Base-by-base conservation (phyloP, 64 coral and sea anemone species). In the Hydrozoanthus tunicans region DNA sequence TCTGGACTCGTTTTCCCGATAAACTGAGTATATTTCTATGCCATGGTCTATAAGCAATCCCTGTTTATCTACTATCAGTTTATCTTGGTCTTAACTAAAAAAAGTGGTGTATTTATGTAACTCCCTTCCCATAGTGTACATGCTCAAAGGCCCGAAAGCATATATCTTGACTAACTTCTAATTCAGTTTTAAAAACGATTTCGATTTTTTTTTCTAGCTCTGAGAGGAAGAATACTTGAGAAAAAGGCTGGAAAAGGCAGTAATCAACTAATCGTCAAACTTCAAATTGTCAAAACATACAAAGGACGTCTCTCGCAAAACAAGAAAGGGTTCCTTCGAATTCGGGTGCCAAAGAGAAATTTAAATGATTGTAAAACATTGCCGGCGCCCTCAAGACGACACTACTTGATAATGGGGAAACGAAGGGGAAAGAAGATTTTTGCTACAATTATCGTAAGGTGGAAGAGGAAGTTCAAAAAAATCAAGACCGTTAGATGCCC, bases 321-420 rank as follows among this genome's bases (percentile, higher is more conserved):
- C 79, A 81, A 81, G 7, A 81, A 60, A 26, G 56, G 79, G 5
- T 23, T 59, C 9, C 6, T 81, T n/a, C 79, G 79, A 7, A 81
- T 81, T 59, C 57, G 79, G 12, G 79, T 81, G 53, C 77, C 77
- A 4, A 7, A 60, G 4, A 26, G 24, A 9, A 20, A 9, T 23
- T 24, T 25, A 10, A 81, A 81, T 24, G 79, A 81, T 59, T 81
- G 79, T 26, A 59, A 58, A 32, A 59, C n/a, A 9, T 62, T 81
- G 56, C n/a, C 56, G n/a, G 4, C 32, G 32, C 32, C 32, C 32
- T 43, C 79, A 23, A 81, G 32, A 81, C 79, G 79, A 62, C 79
- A 62, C 58, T 81, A 81, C 20, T 81, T 81, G n/a, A 81, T 81
- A 55, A 81, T 81, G 58, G 79, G 79, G 5, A 81, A 81, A 12